A percentile compares a stretch with the other conserved stretches of the same genome.
These are phyloP conservation scores for Ramphastos sulfuratus DNA, from an alignment of 2,113 vertebrate species.

Conservation along the genomic window DNA sequence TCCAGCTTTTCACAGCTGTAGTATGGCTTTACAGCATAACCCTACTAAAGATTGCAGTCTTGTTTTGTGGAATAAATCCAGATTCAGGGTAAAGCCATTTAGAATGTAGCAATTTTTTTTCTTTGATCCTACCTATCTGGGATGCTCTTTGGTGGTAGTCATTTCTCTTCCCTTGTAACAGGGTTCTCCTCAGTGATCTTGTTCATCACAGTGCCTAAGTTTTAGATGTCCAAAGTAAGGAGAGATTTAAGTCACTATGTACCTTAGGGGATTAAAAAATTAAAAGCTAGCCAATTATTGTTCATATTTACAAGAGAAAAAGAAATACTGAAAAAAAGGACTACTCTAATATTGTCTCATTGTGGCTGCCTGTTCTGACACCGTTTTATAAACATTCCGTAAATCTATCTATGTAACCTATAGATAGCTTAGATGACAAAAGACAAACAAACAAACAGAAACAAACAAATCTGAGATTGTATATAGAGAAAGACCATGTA, in stretches of 20 bases:
- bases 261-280: not conserved
- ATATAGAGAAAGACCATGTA: not conserved
- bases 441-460: not conserved
- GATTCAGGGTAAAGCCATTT: not conserved
- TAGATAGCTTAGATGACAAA: not conserved
- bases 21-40: not conserved
- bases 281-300: not conserved
- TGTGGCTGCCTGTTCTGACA: not conserved
- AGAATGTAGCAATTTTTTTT: not conserved
- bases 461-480: not conserved
- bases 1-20: not conserved
- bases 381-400: not conserved
- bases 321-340: not conserved
- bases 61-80: not conserved
- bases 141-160: not conserved
- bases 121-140: not conserved
- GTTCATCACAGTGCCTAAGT: not conserved
- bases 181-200: not conserved
- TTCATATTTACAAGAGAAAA: not conserved
- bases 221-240: not conserved
- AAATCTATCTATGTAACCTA: not conserved
- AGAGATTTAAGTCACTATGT: not conserved
- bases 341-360: not conserved
- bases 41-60: not conserved
- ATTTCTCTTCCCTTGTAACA: not conserved